Base-by-base conservation (phyloP, 2,888 invertebrate species). In the Harpalus rufipes region DNA sequence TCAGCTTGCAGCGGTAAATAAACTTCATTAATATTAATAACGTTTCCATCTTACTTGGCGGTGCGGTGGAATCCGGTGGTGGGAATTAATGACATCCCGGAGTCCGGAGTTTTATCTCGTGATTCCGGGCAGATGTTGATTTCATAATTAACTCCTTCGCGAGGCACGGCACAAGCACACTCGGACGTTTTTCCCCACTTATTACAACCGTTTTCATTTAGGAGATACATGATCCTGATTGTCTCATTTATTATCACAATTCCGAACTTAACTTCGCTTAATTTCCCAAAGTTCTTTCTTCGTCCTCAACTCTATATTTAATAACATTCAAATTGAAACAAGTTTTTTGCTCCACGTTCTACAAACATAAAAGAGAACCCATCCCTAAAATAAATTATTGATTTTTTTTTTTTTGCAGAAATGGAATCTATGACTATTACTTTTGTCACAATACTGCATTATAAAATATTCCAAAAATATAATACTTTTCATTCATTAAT, bases 101-200 rank as follows among this genome's bases (percentile, higher is more conserved):
- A 51, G 72, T 58, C 51, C 51, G 56, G 68, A 81, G 82, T 82
- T 72, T 82, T 82, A 82, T 82, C 82, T 18, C 82, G 61, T 74
- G 82, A 82, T 82, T 82, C 51, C 32, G 63, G 82, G 63, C 82
- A 82, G 82, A 81, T 81, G 81, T 81, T 82, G 82, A 82, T 82
- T 82, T 82, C 72, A 82, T 82, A 82, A 82, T 82, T 82, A 82
- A 82, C 72, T 82, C 59, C 16, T 51, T 58, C 59, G 25, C 76
- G 21, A 7, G 8, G 44, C 12, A 74, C 39, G 41, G 41, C 41
- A 44, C n/a, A 18, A 76, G 44, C 76, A 76, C 76, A 44, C 44
- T 51, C 21, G 44, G 76, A 72, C 76, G 76, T 56, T 74, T 74
- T 74, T 74, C 74, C 7, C 18, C 41, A 44, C 44, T 44, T 74